Percentiles rank a stretch among this genome's conserved stretches.
Conservation (phyloP, 2,888 invertebrate species). For the Eristalis pertinax region DNA sequence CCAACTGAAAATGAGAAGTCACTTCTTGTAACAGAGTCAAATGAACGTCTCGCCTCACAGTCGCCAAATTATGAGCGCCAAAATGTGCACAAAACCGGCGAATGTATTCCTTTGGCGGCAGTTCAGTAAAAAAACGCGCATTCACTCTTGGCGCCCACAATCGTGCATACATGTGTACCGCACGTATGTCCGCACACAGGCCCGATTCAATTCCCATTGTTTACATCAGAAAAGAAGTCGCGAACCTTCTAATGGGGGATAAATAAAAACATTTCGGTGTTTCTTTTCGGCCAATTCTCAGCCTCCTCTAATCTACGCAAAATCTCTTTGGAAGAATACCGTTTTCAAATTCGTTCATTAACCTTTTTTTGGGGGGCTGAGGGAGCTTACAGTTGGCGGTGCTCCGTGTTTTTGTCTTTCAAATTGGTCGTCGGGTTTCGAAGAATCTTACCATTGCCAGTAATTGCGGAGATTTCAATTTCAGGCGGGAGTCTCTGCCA, state of each 20-base stretch:
- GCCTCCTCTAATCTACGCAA: background rate
- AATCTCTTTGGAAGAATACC: slow-evolving; percentile 2
- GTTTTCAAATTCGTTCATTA: background rate
- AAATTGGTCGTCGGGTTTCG: background rate
- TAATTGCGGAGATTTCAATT: background rate
- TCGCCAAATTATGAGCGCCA: too few species aligned
- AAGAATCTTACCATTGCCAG: background rate
- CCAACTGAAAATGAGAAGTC: too few species aligned
- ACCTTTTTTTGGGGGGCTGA: too few species aligned
- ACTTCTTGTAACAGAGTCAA: too few species aligned
- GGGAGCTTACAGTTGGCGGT: background rate
- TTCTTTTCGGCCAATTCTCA: background rate
- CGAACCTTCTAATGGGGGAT: slow-evolving; percentile 1
- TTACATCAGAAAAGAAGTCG: background rate
- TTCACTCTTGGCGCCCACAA: background rate
- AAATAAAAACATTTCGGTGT: slow-evolving; percentile 40
- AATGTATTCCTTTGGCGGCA: too few species aligned
- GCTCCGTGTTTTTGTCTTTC: background rate
- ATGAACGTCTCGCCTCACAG: too few species aligned
- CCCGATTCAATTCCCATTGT: background rate
- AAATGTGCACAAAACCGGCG: too few species aligned
- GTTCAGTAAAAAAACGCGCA: too few species aligned
- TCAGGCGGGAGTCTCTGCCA: background rate
- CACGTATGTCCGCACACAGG: background rate
- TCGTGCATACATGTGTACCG: background rate